Percentiles rank a stretch among this genome's conserved stretches.
Conservation (phyloP, 2,113 vertebrate genomes). For the Numida meleagris region DNA sequence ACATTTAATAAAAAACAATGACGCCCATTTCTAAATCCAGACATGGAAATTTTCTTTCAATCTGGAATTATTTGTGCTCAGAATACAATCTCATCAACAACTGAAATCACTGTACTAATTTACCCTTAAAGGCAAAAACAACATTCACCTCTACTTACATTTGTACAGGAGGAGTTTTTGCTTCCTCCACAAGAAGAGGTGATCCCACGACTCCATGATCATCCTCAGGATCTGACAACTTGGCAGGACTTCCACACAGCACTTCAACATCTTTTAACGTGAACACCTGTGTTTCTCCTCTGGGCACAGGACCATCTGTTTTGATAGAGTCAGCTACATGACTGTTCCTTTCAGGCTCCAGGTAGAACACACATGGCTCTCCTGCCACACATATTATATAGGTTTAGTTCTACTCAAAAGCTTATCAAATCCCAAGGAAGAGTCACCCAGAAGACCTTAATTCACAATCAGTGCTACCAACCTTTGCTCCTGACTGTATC, state of each 20-base stretch:
- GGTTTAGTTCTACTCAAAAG: background rate
- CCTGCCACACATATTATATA: slow-evolving; percentile 43
- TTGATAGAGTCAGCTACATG: accelerated
- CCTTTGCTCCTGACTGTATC: slow-evolving; percentile 48
- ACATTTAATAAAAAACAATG: background rate
- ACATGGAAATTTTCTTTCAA: background rate
- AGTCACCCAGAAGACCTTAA: background rate
- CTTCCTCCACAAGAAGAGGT: slow-evolving; percentile 24
- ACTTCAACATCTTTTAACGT: background rate
- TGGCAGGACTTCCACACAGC: accelerated
- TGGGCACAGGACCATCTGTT: background rate
- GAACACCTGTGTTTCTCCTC: background rate
- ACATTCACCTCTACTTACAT: slow-evolving; percentile 16
- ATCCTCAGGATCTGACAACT: background rate
- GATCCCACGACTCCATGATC: slow-evolving; percentile 10
- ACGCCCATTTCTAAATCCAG: background rate
- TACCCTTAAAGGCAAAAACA: background rate
- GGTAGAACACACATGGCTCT: background rate
- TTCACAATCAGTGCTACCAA: slow-evolving; percentile 9
- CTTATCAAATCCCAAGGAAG: background rate
- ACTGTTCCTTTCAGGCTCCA: background rate
- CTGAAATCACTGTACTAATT: accelerated
- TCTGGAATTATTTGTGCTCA: background rate
- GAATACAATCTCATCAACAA: background rate
- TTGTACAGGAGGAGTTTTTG: background rate